These are phyloP conservation scores for Eospalax fontanierii DNA, from an alignment of 2,797 vertebrate species.

Conservation along the genomic window DNA sequence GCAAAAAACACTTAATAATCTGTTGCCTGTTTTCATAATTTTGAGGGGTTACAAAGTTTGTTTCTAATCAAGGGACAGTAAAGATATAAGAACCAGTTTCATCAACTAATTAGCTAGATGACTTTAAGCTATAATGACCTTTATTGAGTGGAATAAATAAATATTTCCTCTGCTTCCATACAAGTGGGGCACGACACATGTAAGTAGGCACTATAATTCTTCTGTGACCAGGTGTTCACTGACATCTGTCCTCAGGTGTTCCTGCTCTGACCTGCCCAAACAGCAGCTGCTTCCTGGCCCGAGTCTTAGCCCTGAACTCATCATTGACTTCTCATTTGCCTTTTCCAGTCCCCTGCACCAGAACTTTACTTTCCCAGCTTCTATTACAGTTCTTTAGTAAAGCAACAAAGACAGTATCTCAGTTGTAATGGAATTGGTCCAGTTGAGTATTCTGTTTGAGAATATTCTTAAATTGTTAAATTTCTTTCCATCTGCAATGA, in stretches of 20 bases:
- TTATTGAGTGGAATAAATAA: background rate
- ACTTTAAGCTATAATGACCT: slow-evolving; percentile 35
- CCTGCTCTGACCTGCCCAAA: background rate
- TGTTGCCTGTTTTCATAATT: slow-evolving; percentile 4
- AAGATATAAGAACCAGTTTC: background rate
- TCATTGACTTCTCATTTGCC: background rate
- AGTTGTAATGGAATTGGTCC: background rate
- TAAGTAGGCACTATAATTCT: background rate
- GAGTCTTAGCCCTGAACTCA: background rate
- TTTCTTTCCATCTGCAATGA: slow-evolving; percentile 28
- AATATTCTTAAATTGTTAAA: slow-evolving; percentile 33
- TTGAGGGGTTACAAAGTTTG: slow-evolving; percentile 34
- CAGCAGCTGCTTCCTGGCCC: slow-evolving; percentile 39
- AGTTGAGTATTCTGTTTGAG: background rate
- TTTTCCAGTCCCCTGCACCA: slow-evolving; percentile 44
- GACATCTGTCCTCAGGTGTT: background rate
- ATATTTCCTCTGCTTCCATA: background rate
- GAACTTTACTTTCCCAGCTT: slow-evolving; percentile 33
- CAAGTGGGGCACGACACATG: background rate
- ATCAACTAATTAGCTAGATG: background rate
- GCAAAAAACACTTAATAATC: background rate
- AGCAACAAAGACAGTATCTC: slow-evolving; percentile 20
- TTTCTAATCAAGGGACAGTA: slow-evolving; percentile 45
- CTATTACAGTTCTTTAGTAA: slow-evolving; percentile 44
- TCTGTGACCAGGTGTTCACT: background rate